These are phyloP conservation scores for Phalacrocorax aristotelis DNA, from an alignment of 2,113 vertebrate species.

Conservation along the genomic window DNA sequence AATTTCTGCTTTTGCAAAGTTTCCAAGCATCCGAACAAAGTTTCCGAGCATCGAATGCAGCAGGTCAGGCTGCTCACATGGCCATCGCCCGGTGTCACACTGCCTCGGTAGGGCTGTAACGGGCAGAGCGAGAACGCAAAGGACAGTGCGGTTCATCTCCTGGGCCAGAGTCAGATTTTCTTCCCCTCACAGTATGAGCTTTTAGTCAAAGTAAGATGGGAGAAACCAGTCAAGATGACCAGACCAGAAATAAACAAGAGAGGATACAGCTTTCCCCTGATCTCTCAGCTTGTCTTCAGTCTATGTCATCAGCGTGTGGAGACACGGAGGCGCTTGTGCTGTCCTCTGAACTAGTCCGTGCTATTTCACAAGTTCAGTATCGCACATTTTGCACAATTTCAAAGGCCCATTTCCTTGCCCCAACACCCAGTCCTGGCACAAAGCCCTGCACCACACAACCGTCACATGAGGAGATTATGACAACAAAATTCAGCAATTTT, in stretches of 20 bases:
- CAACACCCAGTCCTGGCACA: neutral
- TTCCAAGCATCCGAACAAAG: fast-evolving
- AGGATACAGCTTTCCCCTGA: neutral
- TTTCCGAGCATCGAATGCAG: fast-evolving
- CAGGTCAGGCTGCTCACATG: neutral
- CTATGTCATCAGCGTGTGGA: fast-evolving
- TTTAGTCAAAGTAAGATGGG: neutral
- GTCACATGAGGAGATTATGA: fast-evolving
- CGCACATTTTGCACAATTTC: fast-evolving
- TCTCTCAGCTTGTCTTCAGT: fast-evolving
- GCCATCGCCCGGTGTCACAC: fast-evolving
- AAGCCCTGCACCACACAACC: fast-evolving
- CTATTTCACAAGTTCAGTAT: fast-evolving
- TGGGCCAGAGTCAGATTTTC: neutral
- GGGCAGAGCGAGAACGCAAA: neutral
- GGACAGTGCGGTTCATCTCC: neutral
- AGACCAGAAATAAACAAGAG: fast-evolving
- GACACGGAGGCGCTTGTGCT: fast-evolving
- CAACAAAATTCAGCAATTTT: neutral
- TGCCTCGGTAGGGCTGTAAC: fast-evolving
- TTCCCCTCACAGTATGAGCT: neutral
- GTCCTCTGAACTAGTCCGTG: neutral
- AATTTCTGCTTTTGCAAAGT: neutral
- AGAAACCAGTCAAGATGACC: fast-evolving
- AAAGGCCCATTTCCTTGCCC: neutral